Evolutionary conservation across 1,140 invertebrate genomes (phyloP), one percentile per base, ranked within the genome.

Genomic region (Cydia strobilella): DNA sequence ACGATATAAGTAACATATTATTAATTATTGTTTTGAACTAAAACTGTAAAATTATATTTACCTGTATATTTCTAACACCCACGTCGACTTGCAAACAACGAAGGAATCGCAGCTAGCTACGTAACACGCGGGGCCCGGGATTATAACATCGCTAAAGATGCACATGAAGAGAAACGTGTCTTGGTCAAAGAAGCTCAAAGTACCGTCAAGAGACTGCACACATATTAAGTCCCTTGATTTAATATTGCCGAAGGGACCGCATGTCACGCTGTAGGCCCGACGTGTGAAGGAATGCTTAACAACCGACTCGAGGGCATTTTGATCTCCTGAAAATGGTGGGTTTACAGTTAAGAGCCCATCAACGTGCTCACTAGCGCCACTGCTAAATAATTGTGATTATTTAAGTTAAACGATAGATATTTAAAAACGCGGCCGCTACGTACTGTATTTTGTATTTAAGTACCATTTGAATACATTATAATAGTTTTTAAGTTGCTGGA

Each of bases 171-270:
- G 94, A 86, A 96, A 96, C 39, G 95, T 95, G 86, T 98, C 97
- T 90, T 98, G 97, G 86, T 99, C 98, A 91, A 96, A 98, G 82
- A 98, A 96, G 48, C 95, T 94, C 1, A 98, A 84, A 18, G 95
- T 95, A 1, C 97, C 97, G 90, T 98, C 97, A 71, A 98, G 88
- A 23, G 96, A 96, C 88, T 98, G 97, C 2, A 98, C 95, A 87
- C 97, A 98, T 45, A 98, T 94, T 82, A 98, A 97, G 91, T 98
- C 97, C 84, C 96, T 94, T 5, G 95, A 95, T 92, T 94, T 95
- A 4, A 95, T 95, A 39, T 95, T 95, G 1, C 97, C 97, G 93
- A 98, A 98, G 1, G 96, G 94, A 23, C 97, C 98, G 69, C 94
- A 91, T n/a, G 95, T 94, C 74, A 98, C 93, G 82, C 95, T 95